Evolutionary conservation across 1,140 invertebrate species (phyloP), one percentile per base, ranked within the genome.

Genomic region (Wasmannia auropunctata): DNA sequence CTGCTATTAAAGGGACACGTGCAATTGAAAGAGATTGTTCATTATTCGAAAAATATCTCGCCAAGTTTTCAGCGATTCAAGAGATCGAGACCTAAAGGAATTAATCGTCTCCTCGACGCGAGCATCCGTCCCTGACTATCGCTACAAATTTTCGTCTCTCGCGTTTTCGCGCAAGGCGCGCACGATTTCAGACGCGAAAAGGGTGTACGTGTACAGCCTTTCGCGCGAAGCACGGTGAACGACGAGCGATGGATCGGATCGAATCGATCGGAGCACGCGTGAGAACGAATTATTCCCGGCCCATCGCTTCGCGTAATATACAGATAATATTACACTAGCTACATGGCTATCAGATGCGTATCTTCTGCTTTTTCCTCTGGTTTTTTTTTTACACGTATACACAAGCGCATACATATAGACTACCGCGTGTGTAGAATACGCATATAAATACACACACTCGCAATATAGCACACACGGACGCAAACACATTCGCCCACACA

Each of bases 321-420:
- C 89, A 90, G 69, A 90, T 90, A 89, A 85, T 89, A 67, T 90
- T 90, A 90, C 88, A 90, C 70, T 90, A 87, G 80, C 89, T 90
- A 90, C 86, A 85, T 86, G 77, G 54, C 69, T 80, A 85, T 81
- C 83, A 87, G 62, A 84, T 85, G 76, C 85, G 51, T 80, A 67
- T 87, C 75, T 72, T 80, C 34, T 85, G 19, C 25, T 79, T 58
- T 31, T 65, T 65, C 10, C 16, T 34, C 14, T 49, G 25, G 3
- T 40, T 84, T 46, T 77, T 79, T 86, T 88, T 90, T 84, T 88
- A 90, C 88, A 90, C 86, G 56, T 87, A 85, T 81, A 90, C 86
- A 90, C 85, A 87, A 80, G 67, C 46, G 79, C 75, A 67, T 87
- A 81, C 85, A 86, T 87, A 85, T 87, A 85, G 54, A 87, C 28